Percentiles rank a stretch among this genome's conserved stretches.
Evolutionary conservation across 1,140 invertebrate species (phyloP).

Genomic region (Brachionus paranguensis): DNA sequence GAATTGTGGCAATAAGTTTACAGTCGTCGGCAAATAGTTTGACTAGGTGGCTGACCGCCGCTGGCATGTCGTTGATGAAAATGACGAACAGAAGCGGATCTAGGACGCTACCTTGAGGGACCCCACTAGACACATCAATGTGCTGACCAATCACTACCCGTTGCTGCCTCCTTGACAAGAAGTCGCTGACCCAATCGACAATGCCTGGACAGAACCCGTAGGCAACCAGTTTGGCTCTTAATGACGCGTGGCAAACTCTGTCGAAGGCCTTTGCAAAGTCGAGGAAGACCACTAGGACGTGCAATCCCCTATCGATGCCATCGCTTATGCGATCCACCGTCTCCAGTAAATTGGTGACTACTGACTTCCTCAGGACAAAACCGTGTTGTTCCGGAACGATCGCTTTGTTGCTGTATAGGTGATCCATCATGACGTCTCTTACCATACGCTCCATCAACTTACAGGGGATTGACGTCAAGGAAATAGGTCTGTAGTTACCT

Average conservation of each 20-base stretch:
- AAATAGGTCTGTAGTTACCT: neutral
- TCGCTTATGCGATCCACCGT: neutral
- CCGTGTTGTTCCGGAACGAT: neutral
- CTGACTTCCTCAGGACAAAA: neutral
- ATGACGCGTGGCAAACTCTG: neutral
- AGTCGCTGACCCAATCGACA: neutral
- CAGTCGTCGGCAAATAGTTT: neutral
- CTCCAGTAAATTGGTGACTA: neutral
- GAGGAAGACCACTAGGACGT: neutral
- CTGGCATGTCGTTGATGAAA: slow-evolving; percentile 40
- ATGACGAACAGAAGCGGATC: neutral
- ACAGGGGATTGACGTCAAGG: neutral
- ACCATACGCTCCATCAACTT: slow-evolving; percentile 8
- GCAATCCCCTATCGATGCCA: neutral
- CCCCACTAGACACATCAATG: neutral
- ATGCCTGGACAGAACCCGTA: neutral
- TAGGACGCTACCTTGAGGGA: neutral
- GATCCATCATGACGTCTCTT: neutral
- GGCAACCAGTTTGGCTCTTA: neutral
- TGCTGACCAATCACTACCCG: neutral
- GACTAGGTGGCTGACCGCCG: neutral
- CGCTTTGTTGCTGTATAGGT: neutral
- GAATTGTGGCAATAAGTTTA: neutral
- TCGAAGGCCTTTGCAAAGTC: neutral
- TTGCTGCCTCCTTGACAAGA: neutral